Evolutionary conservation across 2,113 vertebrate species (phyloP), one percentile per base, ranked within the genome.

Genomic region (Tyrannus savana): DNA sequence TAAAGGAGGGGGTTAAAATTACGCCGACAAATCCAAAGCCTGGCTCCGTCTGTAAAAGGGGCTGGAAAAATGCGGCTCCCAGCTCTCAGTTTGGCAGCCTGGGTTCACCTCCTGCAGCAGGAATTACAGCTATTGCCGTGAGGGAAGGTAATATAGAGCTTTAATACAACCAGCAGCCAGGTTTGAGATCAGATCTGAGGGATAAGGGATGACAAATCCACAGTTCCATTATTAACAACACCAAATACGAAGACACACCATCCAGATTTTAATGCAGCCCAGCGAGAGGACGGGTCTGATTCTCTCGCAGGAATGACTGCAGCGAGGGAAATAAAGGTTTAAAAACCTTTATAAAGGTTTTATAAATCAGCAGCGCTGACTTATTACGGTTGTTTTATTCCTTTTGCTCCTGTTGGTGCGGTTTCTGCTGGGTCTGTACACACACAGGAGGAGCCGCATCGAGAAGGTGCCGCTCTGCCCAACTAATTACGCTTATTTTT

Each of bases 401-500:
- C 56, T 91, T 86, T 90, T 58, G 14, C 78, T 49, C 49, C 49
- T 8, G 49, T 49, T 25, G 6, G 49, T 14, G 49, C 49, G 6
- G 49, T 49, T 49, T 24, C 49, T 49, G 49, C 49, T 7, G 49
- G 23, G 49, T 49, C 25, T 49, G 68, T 78, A 41, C 3, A 47
- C 39, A 17, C 39, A 15, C 46, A 52, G 63, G 86, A 42, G 21
- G 10, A 83, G 30, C 69, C 14, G 52, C 56, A 12, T 64, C 87
- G 82, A 92, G 92, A 92, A 24, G 49, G 49, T 14, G 90, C 94
- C n/a, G 82, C 35, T 44, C 69, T 81, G 68, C 47, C 68, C 62
- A n/a, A 75, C 62, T 95, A 93, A 89, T 81, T 71, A 76, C 58
- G 84, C 93, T 95, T 90, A 89, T 78, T 96, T 95, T 95, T 85